A percentile compares a stretch with the other conserved stretches of the same genome.
Evolutionary conservation across 2,113 vertebrate species (phyloP).

Genomic region (Eubucco bourcierii): DNA sequence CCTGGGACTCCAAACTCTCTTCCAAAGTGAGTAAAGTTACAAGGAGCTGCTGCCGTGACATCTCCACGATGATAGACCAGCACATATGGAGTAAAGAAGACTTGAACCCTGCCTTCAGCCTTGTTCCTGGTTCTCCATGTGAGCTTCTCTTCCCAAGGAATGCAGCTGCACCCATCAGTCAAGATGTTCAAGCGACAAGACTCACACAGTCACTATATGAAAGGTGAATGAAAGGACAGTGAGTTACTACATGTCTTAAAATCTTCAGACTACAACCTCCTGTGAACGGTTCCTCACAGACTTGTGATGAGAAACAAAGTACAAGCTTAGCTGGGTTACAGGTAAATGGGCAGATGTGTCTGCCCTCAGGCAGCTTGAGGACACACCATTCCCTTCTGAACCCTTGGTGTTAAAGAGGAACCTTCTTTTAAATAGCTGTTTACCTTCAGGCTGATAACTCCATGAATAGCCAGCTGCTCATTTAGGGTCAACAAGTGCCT

Average conservation of each 20-base stretch:
- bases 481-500: not conserved
- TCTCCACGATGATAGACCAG: rapidly evolving
- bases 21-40: not conserved
- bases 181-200: not conserved
- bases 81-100: not conserved
- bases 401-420: not conserved
- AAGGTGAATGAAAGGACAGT: not conserved
- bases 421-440: not conserved
- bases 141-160: not conserved
- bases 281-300: not conserved
- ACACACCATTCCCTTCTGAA: not conserved
- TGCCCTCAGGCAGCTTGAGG: not conserved
- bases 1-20: not conserved
- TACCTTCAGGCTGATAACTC: not conserved
- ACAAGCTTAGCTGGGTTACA: not conserved
- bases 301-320: not conserved
- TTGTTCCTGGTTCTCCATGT: not conserved
- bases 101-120: not conserved
- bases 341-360: not conserved
- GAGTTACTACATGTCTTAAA: not conserved
- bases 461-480: not conserved
- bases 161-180: not conserved
- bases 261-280: not conserved
- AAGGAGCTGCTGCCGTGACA: not conserved
- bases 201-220: not conserved